These are phyloP conservation scores for Aurelia aurita DNA, from an alignment of 30 jellyfish, hydroid and myxozoan genomes.

Conservation along the genomic window DNA sequence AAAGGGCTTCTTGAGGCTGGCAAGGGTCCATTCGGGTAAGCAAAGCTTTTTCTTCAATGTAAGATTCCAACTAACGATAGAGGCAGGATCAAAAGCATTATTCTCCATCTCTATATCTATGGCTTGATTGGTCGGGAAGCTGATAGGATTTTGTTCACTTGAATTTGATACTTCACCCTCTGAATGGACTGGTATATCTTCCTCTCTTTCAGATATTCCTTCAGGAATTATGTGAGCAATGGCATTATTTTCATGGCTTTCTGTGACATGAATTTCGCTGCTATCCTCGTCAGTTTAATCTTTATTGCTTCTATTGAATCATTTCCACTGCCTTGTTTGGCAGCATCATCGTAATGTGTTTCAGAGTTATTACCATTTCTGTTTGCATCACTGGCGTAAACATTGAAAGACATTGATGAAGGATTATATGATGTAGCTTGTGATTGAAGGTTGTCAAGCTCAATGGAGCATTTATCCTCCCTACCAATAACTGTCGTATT, in stretches of 20 bases:
- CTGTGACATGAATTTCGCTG: too few species aligned
- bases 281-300: background rate
- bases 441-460: background rate
- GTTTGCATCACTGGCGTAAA: background rate
- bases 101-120: background rate
- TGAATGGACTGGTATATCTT: too few species aligned
- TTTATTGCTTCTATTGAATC: conserved; percentile 10
- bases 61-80: conserved; percentile 16
- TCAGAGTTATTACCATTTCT: background rate
- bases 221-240: too few species aligned
- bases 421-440: background rate
- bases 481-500: background rate
- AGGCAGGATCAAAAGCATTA: conserved; percentile 26
- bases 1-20: conserved; percentile 11
- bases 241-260: too few species aligned
- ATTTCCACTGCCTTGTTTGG: background rate
- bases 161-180: too few species aligned
- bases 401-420: conserved; percentile 6
- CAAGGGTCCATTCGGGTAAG: conserved; percentile 32
- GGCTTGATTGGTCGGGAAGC: background rate
- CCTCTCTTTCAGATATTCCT: too few species aligned
- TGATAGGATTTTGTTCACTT: background rate
- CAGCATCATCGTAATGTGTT: background rate
- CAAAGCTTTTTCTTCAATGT: conserved; percentile 16
- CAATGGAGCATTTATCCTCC: background rate